Base-by-base conservation (phyloP, 2,113 vertebrate genomes). In the Euleptes europaea region DNA sequence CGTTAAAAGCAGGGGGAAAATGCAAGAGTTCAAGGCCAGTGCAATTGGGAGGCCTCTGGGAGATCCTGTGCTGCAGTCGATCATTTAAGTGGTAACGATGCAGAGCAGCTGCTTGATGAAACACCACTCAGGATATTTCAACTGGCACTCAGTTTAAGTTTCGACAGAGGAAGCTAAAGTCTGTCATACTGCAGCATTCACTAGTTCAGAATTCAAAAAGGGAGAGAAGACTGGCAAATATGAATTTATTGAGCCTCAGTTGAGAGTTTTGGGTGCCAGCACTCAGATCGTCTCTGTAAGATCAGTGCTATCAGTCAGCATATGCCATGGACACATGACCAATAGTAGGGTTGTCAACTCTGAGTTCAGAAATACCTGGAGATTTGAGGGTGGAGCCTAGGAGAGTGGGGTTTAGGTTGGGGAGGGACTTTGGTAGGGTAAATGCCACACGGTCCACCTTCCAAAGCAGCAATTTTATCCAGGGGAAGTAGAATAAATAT, bases 161-260 rank as follows among this genome's bases (percentile, higher is more conserved):
- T 90, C 80, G 77, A 3, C 67, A 51, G 83, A 73, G 57, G 84
- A 82, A 60, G 57, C 69, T 85, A 17, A 21, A 89, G 57, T 86
- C 85, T 78, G 63, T 66, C 87, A 17, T 74, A 1, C 33, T 82
- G 42, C 65, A 71, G 78, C 60, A 78, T 83, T 76, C 11, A 17
- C 5, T 86, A 83, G 65, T 66, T 74, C 60, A 85, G 15, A 28
- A 67, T 10, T 69, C 57, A 17, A 44, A 47, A 28, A 44, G 42
- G 49, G 38, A 74, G 40, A 49, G 42, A 31, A 77, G 77, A 82
- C 78, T 87, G 84, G 85, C 38, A 31, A 63, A 86, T 51, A n/a
- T 33, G 63, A 19, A 51, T n/a, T 76, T 54, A 57, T 33, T 47
- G 47, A 67, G 14, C 21, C 40, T 47, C 31, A 33, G 21, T 5